Conservation (phyloP, 2,888 invertebrate genomes). For the Marasmarcha lunaedactyla region DNA sequence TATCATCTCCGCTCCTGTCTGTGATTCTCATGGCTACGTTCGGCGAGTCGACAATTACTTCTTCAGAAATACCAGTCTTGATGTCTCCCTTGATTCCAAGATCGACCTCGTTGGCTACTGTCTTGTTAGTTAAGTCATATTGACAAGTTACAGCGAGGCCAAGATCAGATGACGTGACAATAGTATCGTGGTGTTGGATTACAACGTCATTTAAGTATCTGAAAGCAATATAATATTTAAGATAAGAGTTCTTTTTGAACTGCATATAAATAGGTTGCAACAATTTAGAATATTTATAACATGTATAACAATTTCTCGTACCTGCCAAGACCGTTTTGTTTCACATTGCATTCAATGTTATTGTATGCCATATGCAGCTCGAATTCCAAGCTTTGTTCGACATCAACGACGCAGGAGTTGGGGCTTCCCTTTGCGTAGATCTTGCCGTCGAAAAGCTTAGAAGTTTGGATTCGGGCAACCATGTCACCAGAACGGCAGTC, state of each 20-base stretch:
- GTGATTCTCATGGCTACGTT: slow-evolving; percentile 96
- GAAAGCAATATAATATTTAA: slow-evolving; percentile 22
- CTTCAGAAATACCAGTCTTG: slow-evolving; percentile 86
- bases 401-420: slow-evolving; percentile 91
- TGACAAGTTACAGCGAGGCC: slow-evolving; percentile 94
- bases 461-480: slow-evolving; percentile 92
- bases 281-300: neutral
- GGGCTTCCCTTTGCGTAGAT: slow-evolving; percentile 95
- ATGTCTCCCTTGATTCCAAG: slow-evolving; percentile 91
- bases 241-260: slow-evolving; percentile 8
- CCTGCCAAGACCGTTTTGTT: slow-evolving; percentile 87
- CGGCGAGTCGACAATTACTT: slow-evolving; percentile 93
- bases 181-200: slow-evolving; percentile 95
- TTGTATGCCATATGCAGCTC: slow-evolving; percentile 93
- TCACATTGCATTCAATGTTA: slow-evolving; percentile 92
- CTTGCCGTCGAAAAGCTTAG: slow-evolving; percentile 92
- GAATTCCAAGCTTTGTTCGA: slow-evolving; percentile 89
- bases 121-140: slow-evolving; percentile 94
- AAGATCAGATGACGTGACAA: slow-evolving; percentile 93
- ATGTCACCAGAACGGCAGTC: slow-evolving; percentile 93
- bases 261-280: slow-evolving; percentile 2
- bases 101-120: slow-evolving; percentile 92
- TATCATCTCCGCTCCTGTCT: slow-evolving; percentile 84
- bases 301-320: no score
- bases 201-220: slow-evolving; percentile 91